Conservation (phyloP, 2,113 vertebrate genomes). For the Felis chaus region DNA sequence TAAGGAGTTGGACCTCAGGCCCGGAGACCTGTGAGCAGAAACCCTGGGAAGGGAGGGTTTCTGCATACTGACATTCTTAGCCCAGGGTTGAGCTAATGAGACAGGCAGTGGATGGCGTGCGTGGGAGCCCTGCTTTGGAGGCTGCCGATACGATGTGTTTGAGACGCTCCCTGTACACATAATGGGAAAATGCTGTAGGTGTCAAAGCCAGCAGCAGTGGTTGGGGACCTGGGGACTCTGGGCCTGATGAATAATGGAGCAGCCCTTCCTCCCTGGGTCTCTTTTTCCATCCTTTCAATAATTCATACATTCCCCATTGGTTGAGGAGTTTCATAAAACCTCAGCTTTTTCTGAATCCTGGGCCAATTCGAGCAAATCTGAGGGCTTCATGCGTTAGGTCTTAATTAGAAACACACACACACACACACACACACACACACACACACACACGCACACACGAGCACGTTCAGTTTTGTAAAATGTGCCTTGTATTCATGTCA, state of each 20-base stretch:
- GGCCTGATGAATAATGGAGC: conserved; percentile 72
- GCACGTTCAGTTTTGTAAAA: neutral
- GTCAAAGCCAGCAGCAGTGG: conserved; percentile 56
- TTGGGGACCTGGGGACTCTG: conserved; percentile 58
- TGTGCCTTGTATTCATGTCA: neutral
- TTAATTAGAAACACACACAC: conserved; percentile 6
- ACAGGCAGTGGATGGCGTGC: neutral
- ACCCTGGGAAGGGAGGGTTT: neutral
- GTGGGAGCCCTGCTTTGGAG: neutral
- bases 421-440: too few species aligned
- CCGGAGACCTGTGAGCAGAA: neutral
- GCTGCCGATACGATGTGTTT: neutral
- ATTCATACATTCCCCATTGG: conserved; percentile 52
- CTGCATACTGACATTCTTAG: accelerated
- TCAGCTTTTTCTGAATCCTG: conserved; percentile 31
- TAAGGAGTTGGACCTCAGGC: neutral
- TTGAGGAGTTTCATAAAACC: conserved; percentile 36
- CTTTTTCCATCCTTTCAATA: conserved; percentile 61
- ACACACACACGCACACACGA: too few species aligned
- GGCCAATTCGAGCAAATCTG: neutral
- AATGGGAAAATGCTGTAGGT: conserved; percentile 70
- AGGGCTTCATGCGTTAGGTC: neutral
- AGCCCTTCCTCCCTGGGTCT: conserved; percentile 16
- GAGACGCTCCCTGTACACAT: neutral
- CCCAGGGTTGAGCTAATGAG: neutral